These are phyloP conservation scores for Pelecanoides urinatrix DNA, from an alignment of 2,113 vertebrate genomes.

Conservation along the genomic window DNA sequence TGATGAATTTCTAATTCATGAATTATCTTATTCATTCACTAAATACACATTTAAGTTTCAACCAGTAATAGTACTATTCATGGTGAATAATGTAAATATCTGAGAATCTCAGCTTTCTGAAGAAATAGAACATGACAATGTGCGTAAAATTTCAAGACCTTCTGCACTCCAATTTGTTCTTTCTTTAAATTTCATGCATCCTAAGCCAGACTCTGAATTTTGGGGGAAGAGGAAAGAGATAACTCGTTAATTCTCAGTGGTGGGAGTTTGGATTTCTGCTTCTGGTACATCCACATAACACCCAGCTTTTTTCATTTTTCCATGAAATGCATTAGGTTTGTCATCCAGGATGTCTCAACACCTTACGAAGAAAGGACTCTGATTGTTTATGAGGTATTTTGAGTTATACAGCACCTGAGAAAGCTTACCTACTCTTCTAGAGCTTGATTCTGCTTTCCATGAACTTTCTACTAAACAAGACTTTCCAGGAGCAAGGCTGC, in stretches of 20 bases:
- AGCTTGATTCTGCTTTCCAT: not conserved
- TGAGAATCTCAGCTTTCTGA: not conserved
- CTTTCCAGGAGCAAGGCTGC: not conserved
- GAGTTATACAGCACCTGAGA: not conserved
- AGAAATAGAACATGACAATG: fast-evolving
- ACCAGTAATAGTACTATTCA: not conserved
- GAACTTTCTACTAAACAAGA: not conserved
- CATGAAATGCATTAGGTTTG: not conserved
- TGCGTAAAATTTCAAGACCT: not conserved
- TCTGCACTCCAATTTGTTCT: not conserved
- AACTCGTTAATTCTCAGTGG: not conserved
- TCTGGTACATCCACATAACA: not conserved
- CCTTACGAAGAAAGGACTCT: not conserved
- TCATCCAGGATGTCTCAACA: not conserved
- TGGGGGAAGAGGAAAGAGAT: not conserved
- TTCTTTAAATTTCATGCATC: not conserved
- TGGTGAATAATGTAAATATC: not conserved
- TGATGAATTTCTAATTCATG: not conserved
- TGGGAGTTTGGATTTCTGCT: not conserved
- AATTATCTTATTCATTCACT: not conserved
- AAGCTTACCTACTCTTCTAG: not conserved
- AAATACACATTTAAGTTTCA: not conserved
- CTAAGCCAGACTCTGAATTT: not conserved
- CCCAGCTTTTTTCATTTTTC: not conserved
- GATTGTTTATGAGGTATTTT: not conserved